Evolutionary conservation across 2,113 vertebrate genomes (phyloP).

Genomic region (Oplegnathus fasciatus): DNA sequence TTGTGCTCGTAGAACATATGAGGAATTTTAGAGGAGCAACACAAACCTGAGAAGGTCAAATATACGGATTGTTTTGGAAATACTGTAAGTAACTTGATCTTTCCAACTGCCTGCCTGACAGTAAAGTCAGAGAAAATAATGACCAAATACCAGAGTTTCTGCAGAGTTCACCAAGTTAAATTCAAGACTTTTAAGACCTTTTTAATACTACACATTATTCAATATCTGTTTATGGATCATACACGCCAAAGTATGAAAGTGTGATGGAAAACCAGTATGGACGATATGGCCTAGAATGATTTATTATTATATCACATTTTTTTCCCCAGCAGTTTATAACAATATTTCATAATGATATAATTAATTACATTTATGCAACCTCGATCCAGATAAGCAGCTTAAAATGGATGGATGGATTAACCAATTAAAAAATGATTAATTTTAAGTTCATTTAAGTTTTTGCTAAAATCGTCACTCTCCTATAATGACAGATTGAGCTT

Average conservation of each 20-base stretch:
- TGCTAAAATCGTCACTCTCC: no score
- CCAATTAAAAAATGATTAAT: no score
- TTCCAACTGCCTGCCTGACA: not conserved
- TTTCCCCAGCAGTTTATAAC: not conserved
- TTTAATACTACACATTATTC: not conserved
- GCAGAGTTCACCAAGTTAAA: not conserved
- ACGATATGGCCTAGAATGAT: not conserved
- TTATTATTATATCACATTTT: not conserved
- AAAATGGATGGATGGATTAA: no score
- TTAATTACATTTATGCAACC: no score
- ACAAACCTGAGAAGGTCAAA: not conserved
- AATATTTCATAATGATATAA: no score
- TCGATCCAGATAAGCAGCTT: no score
- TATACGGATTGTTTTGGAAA: constrained; percentile 3
- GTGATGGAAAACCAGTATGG: not conserved
- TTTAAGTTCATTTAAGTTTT: no score
- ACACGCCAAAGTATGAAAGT: not conserved
- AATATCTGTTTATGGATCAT: not conserved
- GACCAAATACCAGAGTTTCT: not conserved
- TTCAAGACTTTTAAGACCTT: no score
- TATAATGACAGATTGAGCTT: no score
- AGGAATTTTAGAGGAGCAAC: not conserved
- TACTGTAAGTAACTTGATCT: no score
- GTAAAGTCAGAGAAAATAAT: not conserved
- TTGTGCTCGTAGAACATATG: not conserved